Conservation (phyloP, 2,797 vertebrate genomes). For the Lepidocolaptes lacrymiger region DNA sequence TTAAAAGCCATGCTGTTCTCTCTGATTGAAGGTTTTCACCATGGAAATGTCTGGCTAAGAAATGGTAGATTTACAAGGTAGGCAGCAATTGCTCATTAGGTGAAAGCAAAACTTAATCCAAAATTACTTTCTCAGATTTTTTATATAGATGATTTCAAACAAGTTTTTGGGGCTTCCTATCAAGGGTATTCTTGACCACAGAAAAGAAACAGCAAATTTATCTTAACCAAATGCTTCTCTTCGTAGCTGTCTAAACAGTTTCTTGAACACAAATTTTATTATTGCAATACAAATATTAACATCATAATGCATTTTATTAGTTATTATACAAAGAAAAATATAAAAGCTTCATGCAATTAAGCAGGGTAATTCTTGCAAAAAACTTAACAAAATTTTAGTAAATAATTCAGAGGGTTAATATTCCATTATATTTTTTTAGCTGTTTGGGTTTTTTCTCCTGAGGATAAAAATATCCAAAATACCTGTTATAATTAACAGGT, state of each 20-base stretch:
- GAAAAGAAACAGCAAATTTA: background rate
- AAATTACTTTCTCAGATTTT: background rate
- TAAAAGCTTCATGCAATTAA: background rate
- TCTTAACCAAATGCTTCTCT: background rate
- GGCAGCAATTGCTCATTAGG: background rate
- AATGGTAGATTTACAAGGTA: background rate
- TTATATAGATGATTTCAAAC: background rate
- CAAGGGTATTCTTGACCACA: background rate
- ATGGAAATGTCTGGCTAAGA: background rate
- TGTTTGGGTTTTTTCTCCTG: background rate
- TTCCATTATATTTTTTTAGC: background rate
- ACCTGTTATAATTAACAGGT: conserved; percentile 64
- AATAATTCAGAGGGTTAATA: background rate
- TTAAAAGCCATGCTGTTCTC: background rate
- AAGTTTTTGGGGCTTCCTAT: background rate
- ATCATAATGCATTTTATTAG: background rate
- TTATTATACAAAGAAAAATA: background rate
- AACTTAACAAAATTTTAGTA: background rate
- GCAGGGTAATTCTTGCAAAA: background rate
- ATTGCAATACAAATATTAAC: background rate
- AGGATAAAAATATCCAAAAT: conserved; percentile 42
- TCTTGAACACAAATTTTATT: background rate
- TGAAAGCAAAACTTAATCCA: conserved; percentile 12
- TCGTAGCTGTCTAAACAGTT: background rate
- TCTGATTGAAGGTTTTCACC: conserved; percentile 13